Conservation (phyloP, 2,797 vertebrate species). For the Lerista edwardsae region DNA sequence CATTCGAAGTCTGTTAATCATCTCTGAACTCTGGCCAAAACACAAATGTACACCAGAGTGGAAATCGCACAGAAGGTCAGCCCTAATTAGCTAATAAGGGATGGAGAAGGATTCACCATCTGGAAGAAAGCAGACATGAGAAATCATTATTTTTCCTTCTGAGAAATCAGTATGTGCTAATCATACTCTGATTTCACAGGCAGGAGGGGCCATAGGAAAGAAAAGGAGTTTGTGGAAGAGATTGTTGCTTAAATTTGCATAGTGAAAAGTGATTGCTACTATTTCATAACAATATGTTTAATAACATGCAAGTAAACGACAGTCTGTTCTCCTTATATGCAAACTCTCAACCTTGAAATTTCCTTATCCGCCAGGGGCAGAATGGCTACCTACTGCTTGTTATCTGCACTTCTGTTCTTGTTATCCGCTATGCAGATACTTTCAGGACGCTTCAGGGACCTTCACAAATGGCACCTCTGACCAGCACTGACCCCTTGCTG, state of each 20-base stretch:
- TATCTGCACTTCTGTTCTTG: no score
- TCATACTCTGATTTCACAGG: not conserved
- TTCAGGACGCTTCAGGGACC: no score
- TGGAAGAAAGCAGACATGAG: constrained; percentile 19
- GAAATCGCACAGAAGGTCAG: constrained; percentile 16
- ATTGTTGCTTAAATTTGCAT: not conserved
- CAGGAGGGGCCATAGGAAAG: not conserved
- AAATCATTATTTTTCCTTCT: not conserved
- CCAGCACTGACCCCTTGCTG: no score
- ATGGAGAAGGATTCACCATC: constrained; percentile 16
- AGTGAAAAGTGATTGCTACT: not conserved
- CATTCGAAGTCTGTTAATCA: constrained; percentile 18
- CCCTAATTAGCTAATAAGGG: constrained; percentile 26
- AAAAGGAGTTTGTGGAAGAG: not conserved
- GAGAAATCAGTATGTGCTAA: constrained; percentile 15
- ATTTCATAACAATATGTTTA: not conserved
- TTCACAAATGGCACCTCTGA: no score
- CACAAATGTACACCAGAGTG: constrained; percentile 14
- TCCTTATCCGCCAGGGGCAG: no score
- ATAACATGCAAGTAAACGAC: not conserved
- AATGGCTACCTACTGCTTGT: no score
- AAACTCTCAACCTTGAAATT: no score
- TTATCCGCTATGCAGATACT: no score
- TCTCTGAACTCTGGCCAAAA: constrained; percentile 34
- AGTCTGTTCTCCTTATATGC: no score